A percentile compares a stretch with the other conserved stretches of the same genome.
phyloP scores from a whole-genome alignment of 2,888 invertebrate species.

The Eupithecia abbreviata region DNA sequence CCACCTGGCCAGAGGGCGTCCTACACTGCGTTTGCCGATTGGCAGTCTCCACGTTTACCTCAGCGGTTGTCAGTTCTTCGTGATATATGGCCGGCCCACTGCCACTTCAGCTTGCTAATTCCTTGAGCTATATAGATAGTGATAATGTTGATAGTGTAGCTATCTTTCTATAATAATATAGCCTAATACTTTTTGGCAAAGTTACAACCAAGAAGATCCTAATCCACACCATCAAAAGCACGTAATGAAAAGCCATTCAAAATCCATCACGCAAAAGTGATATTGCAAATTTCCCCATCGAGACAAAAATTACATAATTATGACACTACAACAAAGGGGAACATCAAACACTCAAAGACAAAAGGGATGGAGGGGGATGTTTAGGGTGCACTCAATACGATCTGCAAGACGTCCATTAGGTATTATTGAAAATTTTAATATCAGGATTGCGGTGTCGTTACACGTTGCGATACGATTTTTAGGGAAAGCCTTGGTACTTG shows the following conservation, averaged over 20 bases:
- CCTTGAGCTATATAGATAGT: too few relatives aligned
- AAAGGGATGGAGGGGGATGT: slow-evolving; percentile 42
- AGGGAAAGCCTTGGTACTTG: neutral
- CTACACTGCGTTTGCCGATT: too few relatives aligned
- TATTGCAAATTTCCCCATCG: slow-evolving; percentile 32
- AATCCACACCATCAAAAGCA: neutral
- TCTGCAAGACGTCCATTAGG: slow-evolving; percentile 81
- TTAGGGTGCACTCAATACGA: slow-evolving; percentile 75
- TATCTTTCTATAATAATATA: neutral
- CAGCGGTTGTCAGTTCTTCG: too few relatives aligned
- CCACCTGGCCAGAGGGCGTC: too few relatives aligned
- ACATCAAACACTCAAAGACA: slow-evolving; percentile 47
- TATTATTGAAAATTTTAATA: slow-evolving; percentile 85
- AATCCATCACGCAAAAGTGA: slow-evolving; percentile 32
- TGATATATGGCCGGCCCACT: too few relatives aligned
- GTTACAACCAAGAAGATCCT: neutral
- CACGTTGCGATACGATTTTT: slow-evolving; percentile 17
- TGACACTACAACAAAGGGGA: slow-evolving; percentile 47
- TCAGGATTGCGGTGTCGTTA: slow-evolving; percentile 62
- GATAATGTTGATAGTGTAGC: neutral
- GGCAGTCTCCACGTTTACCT: too few relatives aligned
- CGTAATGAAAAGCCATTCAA: slow-evolving; percentile 20
- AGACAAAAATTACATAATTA: slow-evolving; percentile 44
- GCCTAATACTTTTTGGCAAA: neutral
- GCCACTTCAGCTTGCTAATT: too few relatives aligned